These are phyloP conservation scores for Pseudomyrmex cubaensis DNA, from an alignment of 1,140 invertebrate genomes.

Conservation along the genomic window DNA sequence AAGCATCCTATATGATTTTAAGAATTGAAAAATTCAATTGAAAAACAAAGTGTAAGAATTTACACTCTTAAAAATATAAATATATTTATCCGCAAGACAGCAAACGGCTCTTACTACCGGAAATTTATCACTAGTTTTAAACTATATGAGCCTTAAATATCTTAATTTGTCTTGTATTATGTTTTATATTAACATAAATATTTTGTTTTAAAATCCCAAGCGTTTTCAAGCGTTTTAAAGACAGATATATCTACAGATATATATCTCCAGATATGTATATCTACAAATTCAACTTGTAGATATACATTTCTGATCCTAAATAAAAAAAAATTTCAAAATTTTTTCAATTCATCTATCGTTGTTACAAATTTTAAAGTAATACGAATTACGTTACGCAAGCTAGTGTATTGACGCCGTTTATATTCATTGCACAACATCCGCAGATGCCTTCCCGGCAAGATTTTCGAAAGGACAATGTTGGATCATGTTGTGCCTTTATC, in stretches of 20 bases:
- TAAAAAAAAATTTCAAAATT: not conserved
- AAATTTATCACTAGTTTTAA: too few relatives aligned
- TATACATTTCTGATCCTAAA: not conserved
- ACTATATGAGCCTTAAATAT: too few relatives aligned
- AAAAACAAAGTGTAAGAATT: too few relatives aligned
- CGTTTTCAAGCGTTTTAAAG: not conserved
- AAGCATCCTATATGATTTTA: too few relatives aligned
- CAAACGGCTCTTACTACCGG: too few relatives aligned
- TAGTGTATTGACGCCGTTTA: constrained; percentile 93
- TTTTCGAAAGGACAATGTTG: constrained; percentile 92
- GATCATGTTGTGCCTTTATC: constrained; percentile 95
- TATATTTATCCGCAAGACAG: too few relatives aligned
- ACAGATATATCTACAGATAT: too few relatives aligned
- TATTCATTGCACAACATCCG: constrained; percentile 96
- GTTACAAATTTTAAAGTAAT: not conserved
- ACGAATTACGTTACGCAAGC: constrained; percentile 91
- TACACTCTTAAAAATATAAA: too few relatives aligned
- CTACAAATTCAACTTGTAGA: not conserved
- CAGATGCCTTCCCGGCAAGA: constrained; percentile 96
- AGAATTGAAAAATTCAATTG: too few relatives aligned
- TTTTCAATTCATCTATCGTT: not conserved
- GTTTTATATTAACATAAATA: constrained; percentile 3
- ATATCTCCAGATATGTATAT: too few relatives aligned
- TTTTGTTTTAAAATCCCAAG: not conserved
- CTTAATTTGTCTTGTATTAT: too few relatives aligned